phyloP scores from a whole-genome alignment of 2,113 vertebrate species.

The Caranx ignobilis region DNA sequence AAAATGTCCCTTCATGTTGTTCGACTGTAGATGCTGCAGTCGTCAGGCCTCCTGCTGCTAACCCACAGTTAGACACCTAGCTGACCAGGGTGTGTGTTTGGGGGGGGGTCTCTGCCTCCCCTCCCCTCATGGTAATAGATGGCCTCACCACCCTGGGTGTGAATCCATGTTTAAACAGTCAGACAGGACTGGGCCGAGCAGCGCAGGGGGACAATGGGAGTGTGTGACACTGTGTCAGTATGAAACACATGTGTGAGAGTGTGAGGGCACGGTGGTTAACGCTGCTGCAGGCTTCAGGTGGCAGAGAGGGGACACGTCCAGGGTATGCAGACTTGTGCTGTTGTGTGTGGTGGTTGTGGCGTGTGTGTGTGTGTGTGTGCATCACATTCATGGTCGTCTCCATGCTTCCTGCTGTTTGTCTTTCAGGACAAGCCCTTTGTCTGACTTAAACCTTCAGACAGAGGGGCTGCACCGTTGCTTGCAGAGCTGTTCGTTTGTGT shows the following conservation, averaged over 20 bases:
- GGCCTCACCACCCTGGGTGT: conserved; percentile 48
- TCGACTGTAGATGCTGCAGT: background rate
- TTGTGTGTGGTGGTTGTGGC: background rate
- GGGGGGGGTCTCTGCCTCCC: conserved; percentile 44
- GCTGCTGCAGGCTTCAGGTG: conserved; percentile 42
- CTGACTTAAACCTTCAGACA: conserved; percentile 47
- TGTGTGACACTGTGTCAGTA: conserved; percentile 80
- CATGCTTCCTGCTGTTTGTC: conserved; percentile 64
- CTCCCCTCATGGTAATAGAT: conserved; percentile 66
- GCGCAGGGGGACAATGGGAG: conserved; percentile 66
- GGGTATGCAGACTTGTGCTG: conserved; percentile 82
- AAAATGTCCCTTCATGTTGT: background rate
- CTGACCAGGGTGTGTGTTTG: background rate
- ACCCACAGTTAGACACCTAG: conserved; percentile 28
- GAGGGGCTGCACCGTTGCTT: conserved; percentile 70
- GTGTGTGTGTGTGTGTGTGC: conserved; percentile 18
- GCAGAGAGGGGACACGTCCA: conserved; percentile 68
- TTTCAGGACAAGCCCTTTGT: conserved; percentile 70
- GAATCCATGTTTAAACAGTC: conserved; percentile 67
- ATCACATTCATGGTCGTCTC: conserved; percentile 53
- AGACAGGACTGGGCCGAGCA: conserved; percentile 42
- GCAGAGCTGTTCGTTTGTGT: conserved; percentile 37
- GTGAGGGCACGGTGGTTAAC: conserved; percentile 70
- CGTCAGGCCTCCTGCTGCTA: conserved; percentile 39
- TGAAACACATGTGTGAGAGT: conserved; percentile 74